Conservation (phyloP, 2,888 invertebrate genomes). For the Thalpophila matura region DNA sequence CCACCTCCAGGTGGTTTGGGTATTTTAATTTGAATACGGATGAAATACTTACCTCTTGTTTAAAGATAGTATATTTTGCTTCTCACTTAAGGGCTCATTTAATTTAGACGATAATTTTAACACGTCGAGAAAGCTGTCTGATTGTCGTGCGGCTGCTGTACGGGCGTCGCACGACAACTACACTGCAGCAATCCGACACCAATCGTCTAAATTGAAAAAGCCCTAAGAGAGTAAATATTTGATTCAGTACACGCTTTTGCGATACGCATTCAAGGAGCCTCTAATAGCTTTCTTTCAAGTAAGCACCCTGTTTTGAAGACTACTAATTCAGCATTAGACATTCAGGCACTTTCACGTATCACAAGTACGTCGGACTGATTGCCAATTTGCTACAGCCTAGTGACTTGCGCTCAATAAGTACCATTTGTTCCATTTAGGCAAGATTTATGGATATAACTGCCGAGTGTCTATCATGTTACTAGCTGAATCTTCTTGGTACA, state of each 20-base stretch:
- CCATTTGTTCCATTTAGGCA: not conserved
- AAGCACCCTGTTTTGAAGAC: conserved; percentile 34
- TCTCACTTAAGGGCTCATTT: conserved; percentile 14
- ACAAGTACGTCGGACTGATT: not conserved
- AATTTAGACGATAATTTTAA: too few species aligned
- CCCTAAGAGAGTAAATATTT: too few species aligned
- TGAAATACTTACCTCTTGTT: too few species aligned
- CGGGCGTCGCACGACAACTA: too few species aligned
- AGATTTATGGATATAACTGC: not conserved
- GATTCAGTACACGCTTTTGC: conserved; percentile 16
- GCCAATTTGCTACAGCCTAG: not conserved
- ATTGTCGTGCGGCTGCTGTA: too few species aligned
- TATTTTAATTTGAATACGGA: not conserved
- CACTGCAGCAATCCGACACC: too few species aligned
- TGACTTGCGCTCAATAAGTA: not conserved
- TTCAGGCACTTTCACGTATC: conserved; percentile 40
- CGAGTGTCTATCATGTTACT: conserved; percentile 3
- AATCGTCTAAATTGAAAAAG: too few species aligned
- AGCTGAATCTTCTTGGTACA: conserved; percentile 4
- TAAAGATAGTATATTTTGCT: not conserved
- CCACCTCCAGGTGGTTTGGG: too few species aligned
- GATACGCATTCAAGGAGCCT: conserved; percentile 6
- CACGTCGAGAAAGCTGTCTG: too few species aligned
- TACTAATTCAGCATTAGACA: conserved; percentile 46
- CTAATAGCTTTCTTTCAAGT: conserved; percentile 36